phyloP scores from a whole-genome alignment of 2,888 invertebrate species.

The Calliphora vomitoria region DNA sequence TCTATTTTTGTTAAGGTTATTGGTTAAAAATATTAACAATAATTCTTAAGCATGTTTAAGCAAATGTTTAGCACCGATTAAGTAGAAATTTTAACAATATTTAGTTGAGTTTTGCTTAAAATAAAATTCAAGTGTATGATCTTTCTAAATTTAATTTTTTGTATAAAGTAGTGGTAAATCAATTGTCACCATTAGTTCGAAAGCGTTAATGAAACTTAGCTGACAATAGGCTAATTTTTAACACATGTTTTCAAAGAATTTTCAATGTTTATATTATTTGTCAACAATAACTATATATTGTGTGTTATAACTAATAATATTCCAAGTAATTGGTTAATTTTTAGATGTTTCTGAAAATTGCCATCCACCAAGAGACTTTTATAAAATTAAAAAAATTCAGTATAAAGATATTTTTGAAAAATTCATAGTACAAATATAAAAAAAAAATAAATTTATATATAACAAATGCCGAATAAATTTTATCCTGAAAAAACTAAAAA shows the following conservation, averaged over 20 bases:
- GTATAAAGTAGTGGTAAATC: not conserved
- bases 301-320: not conserved
- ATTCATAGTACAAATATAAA: no score
- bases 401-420: no score
- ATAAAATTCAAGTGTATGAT: not conserved
- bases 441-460: no score
- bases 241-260: conserved; percentile 5
- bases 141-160: not conserved
- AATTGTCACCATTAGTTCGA: not conserved
- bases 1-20: not conserved
- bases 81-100: not conserved
- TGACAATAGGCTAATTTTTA: not conserved
- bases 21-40: not conserved
- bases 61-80: not conserved
- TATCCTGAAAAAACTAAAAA: no score
- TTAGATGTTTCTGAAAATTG: no score
- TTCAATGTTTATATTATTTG: not conserved
- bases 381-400: no score
- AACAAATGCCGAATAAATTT: no score
- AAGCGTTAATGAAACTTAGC: not conserved
- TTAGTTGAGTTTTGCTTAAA: not conserved
- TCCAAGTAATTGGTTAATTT: no score
- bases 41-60: not conserved
- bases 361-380: no score
- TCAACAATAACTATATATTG: not conserved